Base-by-base conservation (phyloP, 2,888 invertebrate genomes). In the Periphyllus acericola region DNA sequence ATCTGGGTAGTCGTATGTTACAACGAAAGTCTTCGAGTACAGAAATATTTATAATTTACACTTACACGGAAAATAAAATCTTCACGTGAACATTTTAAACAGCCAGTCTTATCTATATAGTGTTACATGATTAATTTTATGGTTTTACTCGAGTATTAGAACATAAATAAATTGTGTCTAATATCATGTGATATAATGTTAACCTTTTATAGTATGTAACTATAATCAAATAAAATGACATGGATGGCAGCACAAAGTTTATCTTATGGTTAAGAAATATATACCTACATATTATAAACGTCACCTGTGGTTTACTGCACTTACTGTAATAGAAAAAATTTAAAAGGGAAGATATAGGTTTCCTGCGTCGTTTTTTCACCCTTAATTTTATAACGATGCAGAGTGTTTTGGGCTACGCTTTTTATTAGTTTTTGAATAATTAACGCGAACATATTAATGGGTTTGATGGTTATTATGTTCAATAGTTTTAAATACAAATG, bases 191-290 rank as follows among this genome's bases (percentile, higher is more conserved):
- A 6, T 9, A 83, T 25, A 46, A 29, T n/a, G 36, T 88, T 21
- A 36, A 72, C 76, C 72, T 79, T 80, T 71, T 86, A 36, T 6
- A 80, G 71, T 25, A n/a, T n/a, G n/a, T n/a, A 72, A 80, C 72
- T 36, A 72, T 80, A 79, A 86, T 86, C 86, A 80, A 83, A 86
- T 55, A 86, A 86, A 72, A 79, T 71, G 36, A 79, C 78, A 80
- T 21, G 66, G 66, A 85, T 85, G 79, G 21, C 36, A 78, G 78
- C 29, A 21, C n/a, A 25, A 71, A 79, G 72, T 80, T 72, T 80
- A 80, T 86, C 55, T 80, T 79, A 86, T 60, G 55, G 68, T 80
- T 40, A 71, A 79, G 85, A 80, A 86, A 36, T 40, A 80, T 80
- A 60, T 80, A 14, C 14, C 11, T 14, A 14, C 14, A 46, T 14